Base-by-base conservation (phyloP, 2,888 invertebrate species). In the Psylliodes chrysocephalus region DNA sequence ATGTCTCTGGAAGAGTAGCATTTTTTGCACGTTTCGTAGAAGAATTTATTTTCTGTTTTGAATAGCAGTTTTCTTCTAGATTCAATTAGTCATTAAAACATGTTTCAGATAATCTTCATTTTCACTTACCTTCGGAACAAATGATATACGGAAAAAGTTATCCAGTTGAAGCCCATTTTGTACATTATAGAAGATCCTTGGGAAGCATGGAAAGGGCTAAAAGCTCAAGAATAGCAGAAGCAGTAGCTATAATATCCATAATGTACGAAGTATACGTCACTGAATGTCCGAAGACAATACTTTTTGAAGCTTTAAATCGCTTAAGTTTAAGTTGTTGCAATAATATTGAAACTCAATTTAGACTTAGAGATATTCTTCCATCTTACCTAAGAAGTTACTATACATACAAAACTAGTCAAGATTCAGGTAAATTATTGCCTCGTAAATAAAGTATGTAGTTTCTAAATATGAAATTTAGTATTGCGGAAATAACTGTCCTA, bases 141-240 rank as follows among this genome's bases (percentile, higher is more conserved):
- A 49, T 49, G 5, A 49, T 49, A 12, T 49, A 49, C 12, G 49
- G 49, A 17, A 30, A 25, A 19, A 49, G 14, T 14, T 49, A 49
- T 28, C 49, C 49, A 12, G 49, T 49, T 28, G 49, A 49, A 49
- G 49, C 49, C 4, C 49, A 49, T 49, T 49, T 49, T 28, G 49
- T 49, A 15, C 49, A 49, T 10, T 49, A 28, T 7, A 49, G 49
- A 49, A 10, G 8, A 2, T 28, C 28, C 12, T 12, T 49, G 22
- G 30, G 49, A 12, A 12, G 49, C 15, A 28, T 49, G 30, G 28
- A 30, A 49, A 49, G 8, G 14, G 49, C 49, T 3, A 49, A 49
- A 30, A 14, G 14, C 7, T 49, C 49, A 14, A 49, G 28, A 49
- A 28, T 49, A 2, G 8, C 12, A 7, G 49, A 14, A 15, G 49